Base-by-base conservation (phyloP, 92 coral and sea anemone species). In the Epizoanthus rinbou region DNA sequence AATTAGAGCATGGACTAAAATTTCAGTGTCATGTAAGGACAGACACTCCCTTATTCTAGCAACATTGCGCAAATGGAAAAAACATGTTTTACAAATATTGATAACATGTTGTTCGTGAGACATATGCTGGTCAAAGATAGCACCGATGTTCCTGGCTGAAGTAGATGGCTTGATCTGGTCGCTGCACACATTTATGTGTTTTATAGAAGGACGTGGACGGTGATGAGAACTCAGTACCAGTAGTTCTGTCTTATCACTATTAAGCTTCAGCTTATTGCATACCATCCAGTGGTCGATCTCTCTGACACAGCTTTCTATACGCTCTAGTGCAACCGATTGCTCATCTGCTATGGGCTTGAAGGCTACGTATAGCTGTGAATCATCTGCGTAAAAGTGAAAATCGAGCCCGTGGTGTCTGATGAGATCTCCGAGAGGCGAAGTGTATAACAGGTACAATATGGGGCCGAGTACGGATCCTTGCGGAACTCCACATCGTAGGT, bases 401-500 rank as follows among this genome's bases (percentile, higher is more conserved):
- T 62, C 64, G 41, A 88, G 86, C 24, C 88, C 84, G 76, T 85
- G 88, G 53, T 67, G 19, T 85, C 89, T 80, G 31, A 88, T 66
- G 18, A 85, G 71, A 68, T 88, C 86, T 68, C 91, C 83, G 18
- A 80, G 80, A 75, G 86, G 89, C 62, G 74, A 86, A 19, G 86
- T 69, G 72, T 86, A 80, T n/a, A 80, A 18, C 56, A 85, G 74
- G 53, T 75, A 85, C 37, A 86, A 21, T 70, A 84, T 60, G 16
- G 88, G 85, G 60, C 91, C 91, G 4, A 64, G 59, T n/a, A 85
- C 86, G 33, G 88, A 84, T 84, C 88, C 69, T 62, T 76, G 84
- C 23, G 80, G 71, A 67, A 72, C 70, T 6, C 80, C 86, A 16
- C 23, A 83, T 57, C 70, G 69, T 16, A 71, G 69, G 22, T 72